Evolutionary conservation across 2,113 vertebrate genomes (phyloP).

Genomic region (Lophius piscatorius): DNA sequence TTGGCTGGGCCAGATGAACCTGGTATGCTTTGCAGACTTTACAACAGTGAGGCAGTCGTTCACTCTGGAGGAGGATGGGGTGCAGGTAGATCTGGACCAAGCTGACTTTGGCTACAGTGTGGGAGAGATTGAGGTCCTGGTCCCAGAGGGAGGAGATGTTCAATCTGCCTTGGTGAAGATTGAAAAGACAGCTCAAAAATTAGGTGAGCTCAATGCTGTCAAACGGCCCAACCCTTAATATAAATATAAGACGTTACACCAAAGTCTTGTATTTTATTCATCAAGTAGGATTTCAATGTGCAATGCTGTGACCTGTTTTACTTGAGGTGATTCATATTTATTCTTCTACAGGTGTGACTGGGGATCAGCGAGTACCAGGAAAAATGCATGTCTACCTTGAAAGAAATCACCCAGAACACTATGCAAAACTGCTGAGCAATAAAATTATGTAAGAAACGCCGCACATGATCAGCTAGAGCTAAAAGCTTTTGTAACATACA

Average conservation of each 20-base stretch:
- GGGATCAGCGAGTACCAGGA: conserved; percentile 76
- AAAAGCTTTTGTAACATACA: no score
- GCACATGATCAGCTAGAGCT: no score
- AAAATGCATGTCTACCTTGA: conserved; percentile 87
- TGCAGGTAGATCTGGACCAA: conserved; percentile 79
- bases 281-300: not conserved
- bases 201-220: conserved; percentile 65
- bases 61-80: conserved; percentile 59
- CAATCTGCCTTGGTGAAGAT: conserved; percentile 74
- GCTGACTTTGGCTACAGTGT: conserved; percentile 82
- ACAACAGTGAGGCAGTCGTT: conserved; percentile 75
- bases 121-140: conserved; percentile 81
- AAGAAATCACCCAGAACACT: conserved; percentile 81
- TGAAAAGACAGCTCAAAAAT: conserved; percentile 62
- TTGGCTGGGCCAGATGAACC: conserved; percentile 67
- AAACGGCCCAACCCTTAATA: not conserved
- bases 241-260: not conserved
- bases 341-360: conserved; percentile 68
- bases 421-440: conserved; percentile 72
- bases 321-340: not conserved
- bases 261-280: not conserved
- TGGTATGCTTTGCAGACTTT: conserved; percentile 78
- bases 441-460: conserved; percentile 59
- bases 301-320: not conserved
- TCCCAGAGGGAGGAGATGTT: conserved; percentile 73